Base-by-base conservation (phyloP, 1,140 invertebrate species). In the Macrotrachela quadricornifera region DNA sequence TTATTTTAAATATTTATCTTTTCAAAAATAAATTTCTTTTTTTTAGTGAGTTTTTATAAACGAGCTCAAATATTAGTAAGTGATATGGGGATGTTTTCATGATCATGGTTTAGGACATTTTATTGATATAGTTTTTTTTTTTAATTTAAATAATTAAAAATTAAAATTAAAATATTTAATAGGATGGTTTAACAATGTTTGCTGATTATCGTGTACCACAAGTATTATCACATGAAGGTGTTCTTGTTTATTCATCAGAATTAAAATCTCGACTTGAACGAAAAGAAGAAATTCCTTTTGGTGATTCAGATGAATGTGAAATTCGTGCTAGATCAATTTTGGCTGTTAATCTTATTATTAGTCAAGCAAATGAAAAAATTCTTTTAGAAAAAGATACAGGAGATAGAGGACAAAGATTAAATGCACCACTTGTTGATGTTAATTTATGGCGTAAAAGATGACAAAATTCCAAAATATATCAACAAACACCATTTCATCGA, bases 1-100 rank as follows among this genome's bases (percentile, higher is more conserved):
- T 44, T 40, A 30, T 43, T 44, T n/a, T 11, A 49, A 46, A 49
- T 48, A 13, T 14, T 13, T n/a, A n/a, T n/a, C n/a, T n/a, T n/a
- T n/a, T n/a, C n/a, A n/a, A n/a, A n/a, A n/a, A n/a, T n/a, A n/a
- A n/a, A n/a, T n/a, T n/a, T 59, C 58, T 56, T 56, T 53, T 36
- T 69, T 69, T 38, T 61, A 78, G 84, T 95, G 3, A 76, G 80
- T 0, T 76, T 95, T 50, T 83, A 88, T 59, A 96, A 96, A 70
- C 73, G 90, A 64, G 88, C 83, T 0, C 90, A 96, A 71, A 94
- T 96, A 61, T 71, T 95, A 40, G 73, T 94, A 15, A 83, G 79
- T 0, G 90, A 96, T 70, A 73, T 94, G 87, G 85, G 78, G 80
- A 3, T 85, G 81, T 66, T 88, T 80, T 70, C 74, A 78, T 49